phyloP scores from a whole-genome alignment of 2,797 vertebrate genomes.

The Dicrostonyx torquatus region DNA sequence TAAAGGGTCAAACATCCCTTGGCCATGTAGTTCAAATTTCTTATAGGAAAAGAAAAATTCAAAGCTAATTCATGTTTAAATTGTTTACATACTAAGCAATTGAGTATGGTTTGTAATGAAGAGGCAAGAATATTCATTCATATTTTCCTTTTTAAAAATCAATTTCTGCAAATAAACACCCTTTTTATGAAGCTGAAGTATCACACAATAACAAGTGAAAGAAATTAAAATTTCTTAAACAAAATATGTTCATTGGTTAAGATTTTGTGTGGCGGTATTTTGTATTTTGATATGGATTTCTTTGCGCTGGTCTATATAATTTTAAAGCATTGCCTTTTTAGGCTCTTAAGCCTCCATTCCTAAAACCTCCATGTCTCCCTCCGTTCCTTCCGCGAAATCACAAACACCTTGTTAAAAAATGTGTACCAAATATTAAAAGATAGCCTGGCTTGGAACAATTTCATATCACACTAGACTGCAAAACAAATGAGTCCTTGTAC shows the following conservation, averaged over 20 bases:
- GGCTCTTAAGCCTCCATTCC: constrained; percentile 22
- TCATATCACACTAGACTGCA: constrained; percentile 55
- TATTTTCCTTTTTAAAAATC: constrained; percentile 56
- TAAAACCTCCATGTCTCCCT: constrained; percentile 39
- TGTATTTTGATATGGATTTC: constrained; percentile 46
- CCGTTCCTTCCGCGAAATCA: constrained; percentile 44
- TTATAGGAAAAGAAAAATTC: constrained; percentile 66
- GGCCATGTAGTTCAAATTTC: constrained; percentile 29
- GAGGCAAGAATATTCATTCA: constrained; percentile 38
- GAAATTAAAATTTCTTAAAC: constrained; percentile 44
- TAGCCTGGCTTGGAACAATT: constrained; percentile 64
- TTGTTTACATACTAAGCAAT: constrained; percentile 60
- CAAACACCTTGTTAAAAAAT: constrained; percentile 72
- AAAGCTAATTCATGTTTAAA: constrained; percentile 54
- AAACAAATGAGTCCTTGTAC: constrained; percentile 72
- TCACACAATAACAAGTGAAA: neutral
- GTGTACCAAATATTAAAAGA: constrained; percentile 65
- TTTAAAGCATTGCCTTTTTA: constrained; percentile 43
- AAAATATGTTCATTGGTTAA: constrained; percentile 4
- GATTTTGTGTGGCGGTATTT: constrained; percentile 44
- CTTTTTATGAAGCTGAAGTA: neutral
- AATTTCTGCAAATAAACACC: constrained; percentile 50
- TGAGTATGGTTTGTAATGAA: constrained; percentile 20
- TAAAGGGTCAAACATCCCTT: constrained; percentile 29
- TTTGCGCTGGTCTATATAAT: constrained; percentile 45